These are phyloP conservation scores for Myotis brandtii DNA, from an alignment of 2,113 vertebrate species.

Conservation along the genomic window DNA sequence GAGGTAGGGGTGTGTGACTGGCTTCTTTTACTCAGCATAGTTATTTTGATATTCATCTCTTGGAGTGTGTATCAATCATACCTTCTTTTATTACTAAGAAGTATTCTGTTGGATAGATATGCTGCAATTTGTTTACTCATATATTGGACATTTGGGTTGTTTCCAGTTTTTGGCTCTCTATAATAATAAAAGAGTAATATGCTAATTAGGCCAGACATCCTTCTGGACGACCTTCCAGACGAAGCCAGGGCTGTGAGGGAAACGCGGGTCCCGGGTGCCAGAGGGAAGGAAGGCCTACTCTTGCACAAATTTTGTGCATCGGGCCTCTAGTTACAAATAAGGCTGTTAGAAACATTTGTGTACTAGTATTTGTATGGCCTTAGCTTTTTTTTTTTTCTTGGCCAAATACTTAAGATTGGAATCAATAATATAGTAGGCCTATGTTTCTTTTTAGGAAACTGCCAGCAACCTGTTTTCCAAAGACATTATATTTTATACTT, in stretches of 20 bases:
- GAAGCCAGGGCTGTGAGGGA: too few species aligned
- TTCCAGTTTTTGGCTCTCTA: neutral
- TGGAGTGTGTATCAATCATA: neutral
- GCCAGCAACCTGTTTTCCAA: neutral
- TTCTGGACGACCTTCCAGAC: too few species aligned
- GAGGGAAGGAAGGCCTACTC: too few species aligned
- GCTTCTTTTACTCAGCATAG: neutral
- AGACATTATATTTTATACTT: neutral
- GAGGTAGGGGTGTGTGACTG: neutral
- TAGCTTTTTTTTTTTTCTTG: neutral
- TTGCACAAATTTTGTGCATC: too few species aligned
- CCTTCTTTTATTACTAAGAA: neutral
- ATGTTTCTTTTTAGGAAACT: neutral
- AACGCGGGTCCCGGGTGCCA: too few species aligned
- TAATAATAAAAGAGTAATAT: too few species aligned
- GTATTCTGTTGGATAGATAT: neutral
- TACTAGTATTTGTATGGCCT: neutral
- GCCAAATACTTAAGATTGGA: neutral
- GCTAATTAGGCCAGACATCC: too few species aligned
- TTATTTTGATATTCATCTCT: neutral
- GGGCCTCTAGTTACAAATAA: neutral
- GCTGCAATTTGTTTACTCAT: neutral
- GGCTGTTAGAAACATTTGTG: neutral
- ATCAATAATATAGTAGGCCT: neutral
- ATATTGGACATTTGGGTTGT: neutral